A percentile compares a stretch with the other conserved stretches of the same genome.
Conservation (phyloP, 1,140 invertebrate genomes). For the Drosophila grimshawi region DNA sequence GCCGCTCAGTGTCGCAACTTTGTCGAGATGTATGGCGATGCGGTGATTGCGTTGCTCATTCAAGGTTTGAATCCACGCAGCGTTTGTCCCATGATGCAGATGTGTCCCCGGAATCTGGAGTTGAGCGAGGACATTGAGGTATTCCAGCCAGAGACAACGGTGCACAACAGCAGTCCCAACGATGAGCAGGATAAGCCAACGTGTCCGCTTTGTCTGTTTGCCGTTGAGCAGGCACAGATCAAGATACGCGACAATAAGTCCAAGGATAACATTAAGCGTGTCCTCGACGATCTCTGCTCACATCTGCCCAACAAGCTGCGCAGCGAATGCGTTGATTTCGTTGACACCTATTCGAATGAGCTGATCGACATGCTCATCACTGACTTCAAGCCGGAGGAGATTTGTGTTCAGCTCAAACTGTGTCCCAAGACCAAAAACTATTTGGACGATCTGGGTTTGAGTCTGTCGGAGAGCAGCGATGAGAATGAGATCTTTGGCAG, state of each 20-base stretch:
- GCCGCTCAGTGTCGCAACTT: conserved; percentile 89
- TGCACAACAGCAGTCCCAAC: not conserved
- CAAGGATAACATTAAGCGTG: conserved; percentile 88
- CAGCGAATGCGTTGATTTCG: conserved; percentile 90
- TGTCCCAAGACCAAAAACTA: conserved; percentile 85
- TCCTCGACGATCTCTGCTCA: conserved; percentile 90
- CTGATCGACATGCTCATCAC: conserved; percentile 91
- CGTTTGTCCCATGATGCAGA: conserved; percentile 84
- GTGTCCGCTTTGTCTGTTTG: conserved; percentile 93
- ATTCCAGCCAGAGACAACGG: conserved; percentile 82
- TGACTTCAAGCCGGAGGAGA: conserved; percentile 91
- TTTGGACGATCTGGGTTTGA: conserved; percentile 66
- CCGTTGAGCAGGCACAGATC: conserved; percentile 87
- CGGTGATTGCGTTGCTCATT: conserved; percentile 90
- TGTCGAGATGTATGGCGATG: conserved; percentile 90
- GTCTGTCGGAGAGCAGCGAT: conserved; percentile 58
- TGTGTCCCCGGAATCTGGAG: conserved; percentile 85
- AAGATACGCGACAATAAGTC: conserved; percentile 80
- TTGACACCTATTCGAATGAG: conserved; percentile 90
- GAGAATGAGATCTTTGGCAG: conserved; percentile 65
- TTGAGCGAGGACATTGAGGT: conserved; percentile 85
- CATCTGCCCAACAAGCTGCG: conserved; percentile 88
- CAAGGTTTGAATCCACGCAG: conserved; percentile 92
- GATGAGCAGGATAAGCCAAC: conserved; percentile 85
- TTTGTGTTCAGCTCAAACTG: conserved; percentile 91